A percentile compares a stretch with the other conserved stretches of the same genome.
These are phyloP conservation scores for Aporophyla lueneburgensis DNA, from an alignment of 2,888 invertebrate species.

Conservation along the genomic window DNA sequence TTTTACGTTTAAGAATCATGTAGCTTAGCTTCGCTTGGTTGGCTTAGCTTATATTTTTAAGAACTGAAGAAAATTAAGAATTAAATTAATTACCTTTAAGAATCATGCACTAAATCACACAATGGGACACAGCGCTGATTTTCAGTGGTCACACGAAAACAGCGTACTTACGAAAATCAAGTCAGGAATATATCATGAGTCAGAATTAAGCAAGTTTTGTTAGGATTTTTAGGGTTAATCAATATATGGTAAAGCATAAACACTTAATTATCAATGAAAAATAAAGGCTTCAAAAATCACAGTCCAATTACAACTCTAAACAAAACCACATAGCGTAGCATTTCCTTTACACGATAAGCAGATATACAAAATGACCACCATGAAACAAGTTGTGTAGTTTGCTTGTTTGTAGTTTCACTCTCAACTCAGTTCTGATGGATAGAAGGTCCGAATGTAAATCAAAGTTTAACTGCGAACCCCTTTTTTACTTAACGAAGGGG, in stretches of 20 bases:
- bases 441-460: slow-evolving; percentile 43
- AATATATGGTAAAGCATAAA: background rate
- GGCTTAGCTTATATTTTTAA: too few relatives aligned
- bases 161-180: too few relatives aligned
- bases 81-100: too few relatives aligned
- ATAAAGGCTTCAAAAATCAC: background rate
- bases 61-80: too few relatives aligned
- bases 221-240: too few relatives aligned
- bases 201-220: too few relatives aligned
- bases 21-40: too few relatives aligned
- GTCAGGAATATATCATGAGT: too few relatives aligned
- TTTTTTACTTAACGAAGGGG: slow-evolving; percentile 47
- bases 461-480: slow-evolving; percentile 49
- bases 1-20: too few relatives aligned
- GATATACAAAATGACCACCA: slow-evolving; percentile 5
- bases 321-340: background rate
- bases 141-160: too few relatives aligned
- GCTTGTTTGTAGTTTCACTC: slow-evolving; percentile 43
- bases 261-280: background rate
- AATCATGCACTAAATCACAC: too few relatives aligned
- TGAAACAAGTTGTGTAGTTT: slow-evolving; percentile 4
- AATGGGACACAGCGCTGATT: too few relatives aligned
- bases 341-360: background rate
- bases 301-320: background rate
- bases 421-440: slow-evolving; percentile 47